Conservation (phyloP, 2,113 vertebrate genomes). For the Alaudala cheleensis region DNA sequence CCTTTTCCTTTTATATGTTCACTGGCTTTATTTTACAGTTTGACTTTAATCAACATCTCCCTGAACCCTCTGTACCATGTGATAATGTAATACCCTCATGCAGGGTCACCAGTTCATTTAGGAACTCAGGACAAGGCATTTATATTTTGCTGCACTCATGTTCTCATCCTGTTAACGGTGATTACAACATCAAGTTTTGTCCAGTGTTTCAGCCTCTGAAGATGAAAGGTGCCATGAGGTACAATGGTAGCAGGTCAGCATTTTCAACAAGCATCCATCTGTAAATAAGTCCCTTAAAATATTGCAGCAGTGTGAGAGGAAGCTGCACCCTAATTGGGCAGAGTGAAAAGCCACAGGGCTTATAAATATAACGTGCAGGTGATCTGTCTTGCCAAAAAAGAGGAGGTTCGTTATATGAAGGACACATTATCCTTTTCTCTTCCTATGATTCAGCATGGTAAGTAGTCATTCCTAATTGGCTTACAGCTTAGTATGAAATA, state of each 20-base stretch:
- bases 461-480: conserved; percentile 97
- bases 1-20: background rate
- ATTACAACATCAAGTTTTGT: conserved; percentile 28
- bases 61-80: background rate
- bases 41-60: background rate
- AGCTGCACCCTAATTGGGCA: conserved; percentile 66
- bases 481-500: conserved; percentile 92
- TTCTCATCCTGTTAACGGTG: background rate
- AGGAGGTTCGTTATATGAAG: conserved; percentile 91
- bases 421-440: conserved; percentile 87
- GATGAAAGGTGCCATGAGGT: conserved; percentile 31
- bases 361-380: conserved; percentile 57
- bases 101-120: background rate
- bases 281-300: conserved; percentile 25
- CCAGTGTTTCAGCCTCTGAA: conserved; percentile 1
- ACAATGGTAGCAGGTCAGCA: conserved; percentile 35
- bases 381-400: conserved; percentile 75
- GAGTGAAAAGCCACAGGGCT: conserved; percentile 65
- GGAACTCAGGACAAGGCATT: background rate
- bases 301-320: conserved; percentile 19
- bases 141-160: background rate
- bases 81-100: background rate
- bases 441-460: conserved; percentile 89
- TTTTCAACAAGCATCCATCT: conserved; percentile 43
- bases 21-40: background rate